Conservation (phyloP, 2,113 vertebrate species). For the Sigmodon hispidus region DNA sequence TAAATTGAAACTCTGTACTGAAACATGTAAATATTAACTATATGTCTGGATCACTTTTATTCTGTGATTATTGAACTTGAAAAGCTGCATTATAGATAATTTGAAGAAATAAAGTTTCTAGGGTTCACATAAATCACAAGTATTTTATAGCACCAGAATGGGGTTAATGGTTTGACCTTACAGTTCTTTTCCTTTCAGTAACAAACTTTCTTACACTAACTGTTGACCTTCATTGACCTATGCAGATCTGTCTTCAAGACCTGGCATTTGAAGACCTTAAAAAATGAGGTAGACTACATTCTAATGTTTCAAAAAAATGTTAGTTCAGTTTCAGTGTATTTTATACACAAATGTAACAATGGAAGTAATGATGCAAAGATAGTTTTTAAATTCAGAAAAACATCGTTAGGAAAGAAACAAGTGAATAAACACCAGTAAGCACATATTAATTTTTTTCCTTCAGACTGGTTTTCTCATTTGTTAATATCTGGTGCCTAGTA, state of each 20-base stretch:
- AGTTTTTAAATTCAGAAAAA: too few species aligned
- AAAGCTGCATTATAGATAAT: not conserved
- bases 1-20: not conserved
- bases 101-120: not conserved
- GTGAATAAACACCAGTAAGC: too few species aligned
- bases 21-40: not conserved
- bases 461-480: too few species aligned
- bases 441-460: too few species aligned
- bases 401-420: too few species aligned
- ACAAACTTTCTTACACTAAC: not conserved
- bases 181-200: not conserved
- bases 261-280: not conserved
- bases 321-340: too few species aligned
- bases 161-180: not conserved
- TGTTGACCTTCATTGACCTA: too few species aligned
- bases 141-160: not conserved
- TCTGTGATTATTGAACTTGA: not conserved
- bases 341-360: too few species aligned
- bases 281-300: too few species aligned
- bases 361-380: too few species aligned
- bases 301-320: too few species aligned
- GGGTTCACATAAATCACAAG: not conserved
- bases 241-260: not conserved
- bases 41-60: not conserved
- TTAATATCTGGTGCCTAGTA: too few species aligned